These are phyloP conservation scores for Pachyuromys duprasi DNA, from an alignment of 2,797 vertebrate species.

Conservation along the genomic window DNA sequence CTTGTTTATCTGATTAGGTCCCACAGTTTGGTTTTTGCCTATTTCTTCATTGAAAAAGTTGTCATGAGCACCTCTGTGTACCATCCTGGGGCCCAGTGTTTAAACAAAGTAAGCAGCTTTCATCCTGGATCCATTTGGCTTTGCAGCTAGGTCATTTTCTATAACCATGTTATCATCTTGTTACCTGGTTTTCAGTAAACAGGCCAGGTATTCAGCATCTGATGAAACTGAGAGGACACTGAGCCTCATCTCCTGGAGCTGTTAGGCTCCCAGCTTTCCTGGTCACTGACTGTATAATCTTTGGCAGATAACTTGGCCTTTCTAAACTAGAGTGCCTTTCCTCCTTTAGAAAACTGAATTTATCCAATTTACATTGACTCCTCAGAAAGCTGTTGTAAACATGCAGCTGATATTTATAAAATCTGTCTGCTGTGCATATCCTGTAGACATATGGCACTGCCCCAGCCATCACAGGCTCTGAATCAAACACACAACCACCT, in stretches of 20 bases:
- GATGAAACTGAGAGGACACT: not conserved
- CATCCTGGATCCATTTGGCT: not conserved
- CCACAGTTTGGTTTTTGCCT: not conserved
- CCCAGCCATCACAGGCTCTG: too few species aligned
- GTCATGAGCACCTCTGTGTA: not conserved
- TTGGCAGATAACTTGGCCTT: not conserved
- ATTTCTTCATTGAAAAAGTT: not conserved
- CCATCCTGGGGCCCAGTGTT: not conserved
- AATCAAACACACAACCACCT: not conserved
- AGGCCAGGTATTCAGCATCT: not conserved
- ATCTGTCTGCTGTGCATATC: not conserved
- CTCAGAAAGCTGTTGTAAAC: not conserved
- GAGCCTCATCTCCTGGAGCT: not conserved
- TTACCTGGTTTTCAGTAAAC: not conserved
- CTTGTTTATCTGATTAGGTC: fast-evolving
- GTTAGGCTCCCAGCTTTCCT: not conserved
- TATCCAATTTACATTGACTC: not conserved
- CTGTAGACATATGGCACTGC: not conserved
- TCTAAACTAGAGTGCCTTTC: not conserved
- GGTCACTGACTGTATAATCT: not conserved
- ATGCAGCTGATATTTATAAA: not conserved
- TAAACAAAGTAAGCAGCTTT: not conserved
- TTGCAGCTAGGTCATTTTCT: constrained; percentile 29
- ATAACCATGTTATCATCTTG: not conserved
- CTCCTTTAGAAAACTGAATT: not conserved